Evolutionary conservation across 2,113 vertebrate species (phyloP).

Genomic region (Ceyx cyanopectus): DNA sequence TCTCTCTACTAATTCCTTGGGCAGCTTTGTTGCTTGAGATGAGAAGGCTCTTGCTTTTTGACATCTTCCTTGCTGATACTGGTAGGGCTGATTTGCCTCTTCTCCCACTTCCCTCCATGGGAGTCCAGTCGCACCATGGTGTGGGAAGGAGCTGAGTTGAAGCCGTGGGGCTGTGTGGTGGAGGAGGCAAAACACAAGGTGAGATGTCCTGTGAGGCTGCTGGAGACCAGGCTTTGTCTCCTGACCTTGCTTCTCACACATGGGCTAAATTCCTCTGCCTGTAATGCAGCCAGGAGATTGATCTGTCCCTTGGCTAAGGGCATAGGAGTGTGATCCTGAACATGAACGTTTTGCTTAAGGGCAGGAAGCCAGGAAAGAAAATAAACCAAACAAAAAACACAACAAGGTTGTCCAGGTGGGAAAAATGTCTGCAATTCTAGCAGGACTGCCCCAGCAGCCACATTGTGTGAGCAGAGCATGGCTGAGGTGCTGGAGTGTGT

Average conservation of each 20-base stretch:
- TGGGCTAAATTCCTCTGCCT: fast-evolving
- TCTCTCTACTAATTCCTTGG: neutral
- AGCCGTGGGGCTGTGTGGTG: neutral
- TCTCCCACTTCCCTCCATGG: neutral
- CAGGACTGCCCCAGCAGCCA: neutral
- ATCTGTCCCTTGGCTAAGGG: neutral
- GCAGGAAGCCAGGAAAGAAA: neutral
- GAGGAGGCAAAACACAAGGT: neutral
- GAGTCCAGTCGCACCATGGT: neutral
- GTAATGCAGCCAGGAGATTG: neutral
- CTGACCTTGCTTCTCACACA: neutral
- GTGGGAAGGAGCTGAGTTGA: neutral
- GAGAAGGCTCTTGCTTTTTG: neutral
- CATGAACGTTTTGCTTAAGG: neutral
- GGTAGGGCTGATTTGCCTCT: neutral
- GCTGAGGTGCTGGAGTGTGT: neutral
- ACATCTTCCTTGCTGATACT: neutral
- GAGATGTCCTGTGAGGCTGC: neutral
- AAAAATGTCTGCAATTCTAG: neutral
- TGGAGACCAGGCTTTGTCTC: neutral
- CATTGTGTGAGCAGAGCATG: neutral
- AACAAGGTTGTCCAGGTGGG: neutral
- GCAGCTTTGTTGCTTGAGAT: neutral
- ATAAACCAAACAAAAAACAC: neutral
- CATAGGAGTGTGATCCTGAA: neutral